Evolutionary conservation across 2,113 vertebrate genomes (phyloP).

Genomic region (Pachypanchax playfairii): DNA sequence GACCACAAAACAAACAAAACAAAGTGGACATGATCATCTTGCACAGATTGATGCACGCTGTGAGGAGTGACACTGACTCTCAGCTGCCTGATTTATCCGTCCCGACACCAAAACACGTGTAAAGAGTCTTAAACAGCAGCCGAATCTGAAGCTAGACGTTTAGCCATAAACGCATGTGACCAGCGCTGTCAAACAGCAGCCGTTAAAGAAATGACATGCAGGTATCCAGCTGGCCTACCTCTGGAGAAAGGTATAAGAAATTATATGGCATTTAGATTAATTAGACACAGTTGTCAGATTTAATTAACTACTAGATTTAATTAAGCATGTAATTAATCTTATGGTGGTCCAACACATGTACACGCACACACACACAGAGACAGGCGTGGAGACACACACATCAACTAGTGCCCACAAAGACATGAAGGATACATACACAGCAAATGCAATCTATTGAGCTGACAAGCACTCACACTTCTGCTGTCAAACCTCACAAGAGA

Average conservation of each 20-base stretch:
- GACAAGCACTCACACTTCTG: constrained; percentile 67
- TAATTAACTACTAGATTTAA: constrained; percentile 84
- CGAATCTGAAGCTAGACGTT: constrained; percentile 24
- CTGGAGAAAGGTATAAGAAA: constrained; percentile 78
- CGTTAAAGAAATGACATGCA: constrained; percentile 66
- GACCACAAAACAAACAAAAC: no score
- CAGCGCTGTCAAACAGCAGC: constrained; percentile 55
- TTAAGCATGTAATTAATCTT: constrained; percentile 85
- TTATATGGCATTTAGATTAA: constrained; percentile 83
- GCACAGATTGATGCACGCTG: background rate
- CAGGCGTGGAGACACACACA: constrained; percentile 30
- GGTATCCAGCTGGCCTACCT: constrained; percentile 79
- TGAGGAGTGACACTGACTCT: background rate
- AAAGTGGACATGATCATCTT: background rate
- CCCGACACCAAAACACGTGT: constrained; percentile 19
- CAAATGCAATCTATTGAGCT: constrained; percentile 73
- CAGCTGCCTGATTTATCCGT: constrained; percentile 17
- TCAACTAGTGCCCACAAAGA: constrained; percentile 32
- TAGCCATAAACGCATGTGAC: constrained; percentile 50
- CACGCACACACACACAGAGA: constrained; percentile 41
- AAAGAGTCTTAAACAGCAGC: constrained; percentile 18
- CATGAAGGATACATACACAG: constrained; percentile 55
- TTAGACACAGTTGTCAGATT: constrained; percentile 83
- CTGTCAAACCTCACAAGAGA: constrained; percentile 69
- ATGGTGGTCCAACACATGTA: constrained; percentile 73